These are phyloP conservation scores for Gila robusta DNA, from an alignment of 2,797 vertebrate species.

Conservation along the genomic window DNA sequence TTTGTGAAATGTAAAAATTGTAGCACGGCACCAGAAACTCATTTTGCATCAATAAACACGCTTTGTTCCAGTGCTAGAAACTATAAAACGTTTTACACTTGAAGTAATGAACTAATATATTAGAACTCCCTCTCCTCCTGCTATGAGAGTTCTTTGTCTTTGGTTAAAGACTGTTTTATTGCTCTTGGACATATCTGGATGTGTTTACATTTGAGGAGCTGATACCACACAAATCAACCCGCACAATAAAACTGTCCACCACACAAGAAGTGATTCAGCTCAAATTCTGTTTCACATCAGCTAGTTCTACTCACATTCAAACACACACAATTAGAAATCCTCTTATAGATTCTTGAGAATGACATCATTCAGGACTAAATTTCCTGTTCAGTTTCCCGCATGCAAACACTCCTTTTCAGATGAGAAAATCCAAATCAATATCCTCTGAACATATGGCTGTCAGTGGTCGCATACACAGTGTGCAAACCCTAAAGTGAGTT, in stretches of 20 bases:
- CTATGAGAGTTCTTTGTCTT: constrained; percentile 21
- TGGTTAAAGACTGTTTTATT: constrained; percentile 33
- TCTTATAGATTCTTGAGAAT: constrained; percentile 42
- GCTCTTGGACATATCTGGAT: constrained; percentile 21
- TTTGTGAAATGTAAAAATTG: constrained; percentile 7
- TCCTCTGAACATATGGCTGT: constrained; percentile 46
- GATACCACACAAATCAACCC: constrained; percentile 41
- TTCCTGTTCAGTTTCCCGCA: constrained; percentile 34
- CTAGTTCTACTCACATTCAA: constrained; percentile 13
- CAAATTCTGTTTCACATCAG: constrained; percentile 24
- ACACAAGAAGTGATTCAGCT: constrained; percentile 43
- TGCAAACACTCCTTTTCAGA: constrained; percentile 39
- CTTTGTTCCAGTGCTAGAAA: not conserved
- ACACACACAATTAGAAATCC: constrained; percentile 5
- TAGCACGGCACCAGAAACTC: not conserved
- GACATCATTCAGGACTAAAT: constrained; percentile 44
- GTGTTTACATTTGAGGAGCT: constrained; percentile 14
- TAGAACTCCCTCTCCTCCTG: not conserved
- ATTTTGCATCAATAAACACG: constrained; percentile 3
- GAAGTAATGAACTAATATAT: constrained; percentile 17
- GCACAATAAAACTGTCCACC: constrained; percentile 45
- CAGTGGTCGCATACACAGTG: constrained; percentile 20
- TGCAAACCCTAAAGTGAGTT: constrained; percentile 12
- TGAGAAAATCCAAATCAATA: constrained; percentile 49
- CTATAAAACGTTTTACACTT: constrained; percentile 33